Evolutionary conservation across 92 coral and sea anemone species (phyloP), one percentile per base, ranked within the genome.

Genomic region (Porites evermanni): DNA sequence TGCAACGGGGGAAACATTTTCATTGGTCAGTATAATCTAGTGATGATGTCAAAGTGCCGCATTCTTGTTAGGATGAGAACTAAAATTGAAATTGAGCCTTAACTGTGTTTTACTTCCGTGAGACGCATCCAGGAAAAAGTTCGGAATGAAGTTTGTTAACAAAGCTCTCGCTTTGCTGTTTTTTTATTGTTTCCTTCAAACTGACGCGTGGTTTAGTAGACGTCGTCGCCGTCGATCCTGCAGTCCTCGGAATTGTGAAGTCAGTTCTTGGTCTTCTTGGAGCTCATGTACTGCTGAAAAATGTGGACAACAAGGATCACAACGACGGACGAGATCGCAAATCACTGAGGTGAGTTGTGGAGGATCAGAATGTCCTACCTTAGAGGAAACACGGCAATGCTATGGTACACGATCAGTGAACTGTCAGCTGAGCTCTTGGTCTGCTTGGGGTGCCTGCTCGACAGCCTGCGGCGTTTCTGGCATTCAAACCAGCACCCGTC

Each of bases 191-290:
- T 14, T 20, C 66, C 12, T 12, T n/a, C 16, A 19, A 12, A 3
- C 71, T 9, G 58, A 64, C 16, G 72, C 72, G 6, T 64, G 74
- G 64, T 44, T 53, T 1, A 53, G 59, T 0, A 1, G 83, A 50
- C 51, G 83, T 7, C 74, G 83, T 12, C 71, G 83, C 38, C 71
- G 83, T 19, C 51, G 63, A 2, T 6, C 52, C 16, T 79, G 74
- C 18, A 21, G 38, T 5, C 32, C 29, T 9, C 63, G 11, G 29
- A 12, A 21, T 16, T 51, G 71, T 12, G 14, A 64, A 63, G 72
- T 64, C 44, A 78, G 47, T 64, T 67, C 74, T 20, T 79, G 83
- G 83, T 67, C 83, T 20, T 13, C 38, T 1, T 79, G 83, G 83
- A 66, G 73, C 20, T 51, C 47, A 6, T 79, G 83, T 58, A 79